Evolutionary conservation across 2,888 invertebrate genomes (phyloP).

Genomic region (Gibbula magus): DNA sequence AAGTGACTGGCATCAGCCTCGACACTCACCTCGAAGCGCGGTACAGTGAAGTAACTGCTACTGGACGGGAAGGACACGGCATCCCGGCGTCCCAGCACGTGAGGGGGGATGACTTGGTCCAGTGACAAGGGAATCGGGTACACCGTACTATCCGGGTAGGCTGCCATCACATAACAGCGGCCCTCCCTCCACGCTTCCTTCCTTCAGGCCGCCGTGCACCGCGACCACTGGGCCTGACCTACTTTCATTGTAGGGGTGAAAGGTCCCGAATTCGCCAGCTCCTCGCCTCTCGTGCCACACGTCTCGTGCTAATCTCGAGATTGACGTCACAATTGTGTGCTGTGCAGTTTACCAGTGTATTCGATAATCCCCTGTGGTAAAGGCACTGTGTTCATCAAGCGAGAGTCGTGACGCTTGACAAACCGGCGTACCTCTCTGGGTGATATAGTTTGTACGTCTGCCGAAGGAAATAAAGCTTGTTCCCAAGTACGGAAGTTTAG

Average conservation of each 20-base stretch:
- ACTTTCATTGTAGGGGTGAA: conserved; percentile 19
- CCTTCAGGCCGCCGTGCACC: background rate
- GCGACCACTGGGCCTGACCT: conserved; percentile 2
- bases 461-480: background rate
- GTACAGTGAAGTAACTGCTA: conserved; percentile 19
- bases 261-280: conserved; percentile 14
- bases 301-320: background rate
- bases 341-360: background rate
- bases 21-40: conserved; percentile 24
- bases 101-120: conserved; percentile 17
- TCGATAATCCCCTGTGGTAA: background rate
- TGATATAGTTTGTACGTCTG: background rate
- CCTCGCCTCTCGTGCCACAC: conserved; percentile 9
- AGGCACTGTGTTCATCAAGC: background rate
- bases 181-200: background rate
- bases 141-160: background rate
- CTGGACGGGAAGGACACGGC: conserved; percentile 25
- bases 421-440: background rate
- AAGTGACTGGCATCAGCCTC: background rate
- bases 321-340: conserved; percentile 24
- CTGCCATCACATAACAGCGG: background rate
- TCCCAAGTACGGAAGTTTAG: background rate
- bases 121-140: background rate
- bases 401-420: background rate
- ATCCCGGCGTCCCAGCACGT: conserved; percentile 9